phyloP scores from a whole-genome alignment of 2,888 invertebrate genomes.

The Caenorhabditis sp. region DNA sequence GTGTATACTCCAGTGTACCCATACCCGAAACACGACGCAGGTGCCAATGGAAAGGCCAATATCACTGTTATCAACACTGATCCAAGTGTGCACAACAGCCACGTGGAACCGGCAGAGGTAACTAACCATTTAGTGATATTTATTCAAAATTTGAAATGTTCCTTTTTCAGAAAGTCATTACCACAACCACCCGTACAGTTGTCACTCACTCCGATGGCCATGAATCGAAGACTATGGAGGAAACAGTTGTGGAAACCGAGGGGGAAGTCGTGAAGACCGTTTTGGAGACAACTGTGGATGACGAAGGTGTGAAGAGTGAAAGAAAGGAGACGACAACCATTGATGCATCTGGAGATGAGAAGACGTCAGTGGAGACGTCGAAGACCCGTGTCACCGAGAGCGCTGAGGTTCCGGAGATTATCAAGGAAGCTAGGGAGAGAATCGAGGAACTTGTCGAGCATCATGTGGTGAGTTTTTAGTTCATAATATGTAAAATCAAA shows the following conservation, averaged over 20 bases:
- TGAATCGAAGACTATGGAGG: slow-evolving; percentile 69
- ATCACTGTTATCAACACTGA: slow-evolving; percentile 33
- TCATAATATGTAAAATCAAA: too few species aligned
- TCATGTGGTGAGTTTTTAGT: slow-evolving; percentile 23
- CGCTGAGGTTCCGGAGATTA: slow-evolving; percentile 62
- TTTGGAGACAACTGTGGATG: slow-evolving; percentile 64
- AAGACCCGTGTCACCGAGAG: slow-evolving; percentile 63
- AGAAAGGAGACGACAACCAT: slow-evolving; percentile 65
- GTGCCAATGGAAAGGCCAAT: slow-evolving; percentile 42
- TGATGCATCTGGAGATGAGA: slow-evolving; percentile 63
- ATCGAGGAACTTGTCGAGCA: slow-evolving; percentile 63
- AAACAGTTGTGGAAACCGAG: slow-evolving; percentile 67
- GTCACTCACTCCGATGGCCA: slow-evolving; percentile 68
- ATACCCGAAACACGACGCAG: slow-evolving; percentile 51
- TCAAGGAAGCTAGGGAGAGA: slow-evolving; percentile 64
- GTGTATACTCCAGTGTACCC: slow-evolving; percentile 74
- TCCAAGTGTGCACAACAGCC: slow-evolving; percentile 5
- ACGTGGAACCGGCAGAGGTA: slow-evolving; percentile 18
- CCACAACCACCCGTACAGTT: slow-evolving; percentile 68
- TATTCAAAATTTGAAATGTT: background rate
- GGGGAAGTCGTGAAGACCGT: slow-evolving; percentile 66
- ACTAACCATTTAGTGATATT: background rate
- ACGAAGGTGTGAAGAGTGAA: slow-evolving; percentile 65
- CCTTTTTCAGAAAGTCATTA: slow-evolving; percentile 56
- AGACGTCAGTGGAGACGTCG: slow-evolving; percentile 50